Evolutionary conservation across 1,140 invertebrate species (phyloP).

Genomic region (Trichoplusia ni): DNA sequence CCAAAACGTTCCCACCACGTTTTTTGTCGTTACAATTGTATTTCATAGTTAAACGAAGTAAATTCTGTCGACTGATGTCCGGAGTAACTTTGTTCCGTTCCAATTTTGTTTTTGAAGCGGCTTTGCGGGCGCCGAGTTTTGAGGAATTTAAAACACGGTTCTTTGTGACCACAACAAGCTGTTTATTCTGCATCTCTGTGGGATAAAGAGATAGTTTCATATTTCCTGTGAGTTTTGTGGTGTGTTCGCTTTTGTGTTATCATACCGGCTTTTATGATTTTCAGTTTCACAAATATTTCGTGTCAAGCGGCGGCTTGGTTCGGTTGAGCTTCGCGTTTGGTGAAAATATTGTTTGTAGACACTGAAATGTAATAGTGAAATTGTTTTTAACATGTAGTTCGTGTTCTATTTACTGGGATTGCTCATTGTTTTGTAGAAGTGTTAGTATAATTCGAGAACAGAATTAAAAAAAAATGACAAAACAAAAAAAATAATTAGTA

Average conservation of each 20-base stretch:
- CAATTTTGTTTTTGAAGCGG: conserved; percentile 4
- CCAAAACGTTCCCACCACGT: background rate
- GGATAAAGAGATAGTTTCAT: background rate
- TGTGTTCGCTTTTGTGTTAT: background rate
- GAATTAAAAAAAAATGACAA: too few species aligned
- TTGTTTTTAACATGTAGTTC: too few species aligned
- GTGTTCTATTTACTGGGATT: too few species aligned
- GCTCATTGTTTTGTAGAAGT: too few species aligned
- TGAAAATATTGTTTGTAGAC: too few species aligned
- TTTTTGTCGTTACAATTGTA: conserved; percentile 17
- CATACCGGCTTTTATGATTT: too few species aligned
- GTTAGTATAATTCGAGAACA: too few species aligned
- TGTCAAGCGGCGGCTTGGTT: too few species aligned
- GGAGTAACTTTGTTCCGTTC: conserved; percentile 15
- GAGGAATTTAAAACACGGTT: conserved; percentile 15
- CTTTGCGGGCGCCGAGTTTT: background rate
- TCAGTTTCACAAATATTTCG: too few species aligned
- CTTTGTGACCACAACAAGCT: conserved; percentile 5
- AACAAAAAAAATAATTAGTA: too few species aligned
- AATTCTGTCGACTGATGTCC: conserved; percentile 5
- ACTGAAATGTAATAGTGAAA: too few species aligned
- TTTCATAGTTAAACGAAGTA: conserved; percentile 25
- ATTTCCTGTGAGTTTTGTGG: background rate
- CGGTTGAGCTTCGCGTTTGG: too few species aligned
- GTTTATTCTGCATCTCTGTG: conserved; percentile 18